Percentiles rank a stretch among this genome's conserved stretches.
phyloP scores from a whole-genome alignment of 1,140 invertebrate species.

The Marisa cornuarietis region DNA sequence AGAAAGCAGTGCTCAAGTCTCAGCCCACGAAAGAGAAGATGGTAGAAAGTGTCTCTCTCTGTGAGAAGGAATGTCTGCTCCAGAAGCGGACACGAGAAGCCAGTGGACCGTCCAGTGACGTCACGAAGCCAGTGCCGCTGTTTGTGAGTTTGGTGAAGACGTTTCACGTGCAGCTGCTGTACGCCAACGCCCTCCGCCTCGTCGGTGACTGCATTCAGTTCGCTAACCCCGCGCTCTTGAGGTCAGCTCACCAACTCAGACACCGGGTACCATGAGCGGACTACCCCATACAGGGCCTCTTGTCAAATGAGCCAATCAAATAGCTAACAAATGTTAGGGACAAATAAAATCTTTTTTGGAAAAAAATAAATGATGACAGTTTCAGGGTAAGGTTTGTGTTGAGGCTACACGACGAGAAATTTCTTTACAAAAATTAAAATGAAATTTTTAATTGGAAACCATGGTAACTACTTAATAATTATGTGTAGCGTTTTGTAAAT shows the following conservation, averaged over 20 bases:
- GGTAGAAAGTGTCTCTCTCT: neutral
- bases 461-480: too few relatives aligned
- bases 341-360: too few relatives aligned
- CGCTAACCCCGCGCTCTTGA: slow-evolving; percentile 20
- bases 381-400: too few relatives aligned
- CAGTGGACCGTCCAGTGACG: neutral
- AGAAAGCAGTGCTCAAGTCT: slow-evolving; percentile 32
- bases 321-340: too few relatives aligned
- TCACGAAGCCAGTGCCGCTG: neutral
- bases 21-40: slow-evolving; percentile 20
- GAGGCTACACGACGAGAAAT: too few relatives aligned
- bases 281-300: too few relatives aligned
- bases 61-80: neutral
- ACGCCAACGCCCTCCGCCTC: slow-evolving; percentile 6
- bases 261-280: too few relatives aligned
- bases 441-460: too few relatives aligned
- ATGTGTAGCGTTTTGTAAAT: too few relatives aligned
- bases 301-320: too few relatives aligned
- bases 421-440: too few relatives aligned
- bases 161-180: slow-evolving; percentile 14
- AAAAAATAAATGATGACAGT: too few relatives aligned
- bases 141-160: neutral
- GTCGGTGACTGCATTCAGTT: slow-evolving; percentile 26
- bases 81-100: neutral
- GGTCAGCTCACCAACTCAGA: slow-evolving; percentile 12